Percentiles rank a stretch among this genome's conserved stretches.
Evolutionary conservation across 30 jellyfish, hydroid and myxozoan genomes (phyloP).

Genomic region (Aurelia aurita complex sp. Pacific): DNA sequence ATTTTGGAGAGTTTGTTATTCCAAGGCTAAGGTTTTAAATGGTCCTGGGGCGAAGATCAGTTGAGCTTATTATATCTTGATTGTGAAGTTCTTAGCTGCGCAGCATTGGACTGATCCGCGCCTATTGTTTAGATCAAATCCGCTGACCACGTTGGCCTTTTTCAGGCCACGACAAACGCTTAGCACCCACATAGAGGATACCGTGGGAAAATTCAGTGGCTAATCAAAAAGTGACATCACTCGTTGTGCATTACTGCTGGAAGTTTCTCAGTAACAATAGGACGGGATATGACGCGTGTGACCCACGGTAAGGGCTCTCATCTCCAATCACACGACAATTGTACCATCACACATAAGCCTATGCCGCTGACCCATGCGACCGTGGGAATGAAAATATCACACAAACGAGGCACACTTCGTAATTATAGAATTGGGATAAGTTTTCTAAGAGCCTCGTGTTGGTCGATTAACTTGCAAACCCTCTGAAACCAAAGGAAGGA

Average conservation of each 20-base stretch:
- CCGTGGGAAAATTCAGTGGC: constrained; percentile 66
- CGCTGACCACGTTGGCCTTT: constrained; percentile 85
- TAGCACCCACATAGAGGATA: constrained; percentile 22
- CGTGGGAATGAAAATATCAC: constrained; percentile 60
- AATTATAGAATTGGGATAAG: background rate
- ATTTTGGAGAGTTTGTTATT: too few relatives aligned
- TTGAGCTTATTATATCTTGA: constrained; percentile 8
- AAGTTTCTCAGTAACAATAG: constrained; percentile 16
- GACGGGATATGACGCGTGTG: constrained; percentile 47
- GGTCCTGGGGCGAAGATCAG: constrained; percentile 35
- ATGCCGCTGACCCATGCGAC: constrained; percentile 65
- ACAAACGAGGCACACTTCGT: constrained; percentile 41
- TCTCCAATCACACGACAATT: constrained; percentile 36
- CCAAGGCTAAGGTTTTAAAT: too few relatives aligned
- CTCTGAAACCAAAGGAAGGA: constrained; percentile 5
- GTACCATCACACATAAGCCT: constrained; percentile 1
- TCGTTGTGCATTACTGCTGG: constrained; percentile 19
- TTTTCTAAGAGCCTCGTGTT: constrained; percentile 56
- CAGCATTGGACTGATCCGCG: constrained; percentile 37
- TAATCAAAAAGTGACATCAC: constrained; percentile 1
- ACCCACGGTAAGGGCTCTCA: constrained; percentile 26
- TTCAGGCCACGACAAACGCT: constrained; percentile 57
- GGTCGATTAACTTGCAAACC: constrained; percentile 30
- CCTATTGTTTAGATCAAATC: constrained; percentile 43
- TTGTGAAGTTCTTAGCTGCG: constrained; percentile 29